Base-by-base conservation (phyloP, 2,797 vertebrate genomes). In the Sandelia bainsii region DNA sequence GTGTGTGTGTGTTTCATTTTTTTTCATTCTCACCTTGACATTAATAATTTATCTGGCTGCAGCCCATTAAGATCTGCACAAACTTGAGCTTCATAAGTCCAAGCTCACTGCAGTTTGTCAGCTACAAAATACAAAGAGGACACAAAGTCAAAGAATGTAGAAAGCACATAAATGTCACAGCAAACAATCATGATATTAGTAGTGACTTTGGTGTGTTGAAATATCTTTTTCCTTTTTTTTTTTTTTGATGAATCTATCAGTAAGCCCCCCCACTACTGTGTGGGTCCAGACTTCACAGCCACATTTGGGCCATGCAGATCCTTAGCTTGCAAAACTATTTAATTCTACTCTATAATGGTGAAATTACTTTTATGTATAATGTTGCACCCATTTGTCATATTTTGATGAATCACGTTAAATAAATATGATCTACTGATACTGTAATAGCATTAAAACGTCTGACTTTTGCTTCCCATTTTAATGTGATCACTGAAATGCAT, bases 1-100 rank as follows among this genome's bases (percentile, higher is more conserved):
- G n/a, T n/a, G n/a, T n/a, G n/a, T n/a, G n/a, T n/a, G n/a, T n/a
- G n/a, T n/a, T n/a, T n/a, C n/a, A n/a, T n/a, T n/a, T 25, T 25
- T 12, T 50, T 60, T 63, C 56, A 66, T 51, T 56, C 71, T 78
- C 57, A 83, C 61, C 56, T 75, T 75, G 61, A 59, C 76, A 49
- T 75, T 51, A 75, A 77, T 75, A 32, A 77, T 79, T 58, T 40
- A 74, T 77, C 70, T 51, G 69, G 52, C 56, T 70, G 72, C 34
- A 16, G 68, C 63, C 80, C 75, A 77, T 79, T 74, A 63, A 58
- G 62, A 69, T 73, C 62, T 51, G 72, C 16, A 51, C 70, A 29
- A 69, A 70, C 20, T 39, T 2, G 1, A 29, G 44, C 46, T 53
- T 61, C 54, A 19, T 34, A 19, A 5, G 20, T 68, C 45, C 45